Conservation (phyloP, 2,113 vertebrate genomes). For the Seriola rivoliana region DNA sequence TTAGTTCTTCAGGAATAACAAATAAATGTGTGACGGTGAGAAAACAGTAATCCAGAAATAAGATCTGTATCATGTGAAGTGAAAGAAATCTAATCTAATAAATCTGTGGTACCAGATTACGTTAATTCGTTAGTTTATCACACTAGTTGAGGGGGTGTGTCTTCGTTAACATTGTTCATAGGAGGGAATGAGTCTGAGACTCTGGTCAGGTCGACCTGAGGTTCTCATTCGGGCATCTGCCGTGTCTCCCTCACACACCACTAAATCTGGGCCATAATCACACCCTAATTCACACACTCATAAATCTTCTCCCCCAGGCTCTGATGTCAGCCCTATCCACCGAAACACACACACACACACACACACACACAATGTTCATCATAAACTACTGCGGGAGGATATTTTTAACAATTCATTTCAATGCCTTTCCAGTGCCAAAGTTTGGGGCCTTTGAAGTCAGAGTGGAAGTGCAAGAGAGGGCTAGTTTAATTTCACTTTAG, state of each 20-base stretch:
- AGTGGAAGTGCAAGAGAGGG: conserved; percentile 56
- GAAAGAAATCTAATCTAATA: not conserved
- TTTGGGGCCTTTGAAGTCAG: conserved; percentile 66
- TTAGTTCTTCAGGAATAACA: not conserved
- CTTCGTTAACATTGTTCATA: not conserved
- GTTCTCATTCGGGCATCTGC: conserved; percentile 39
- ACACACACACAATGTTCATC: conserved; percentile 36
- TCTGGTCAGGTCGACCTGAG: conserved; percentile 27
- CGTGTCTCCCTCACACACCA: conserved; percentile 37
- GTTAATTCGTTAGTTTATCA: not conserved
- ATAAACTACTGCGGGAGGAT: conserved; percentile 53
- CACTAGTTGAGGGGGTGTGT: not conserved
- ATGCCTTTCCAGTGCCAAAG: conserved; percentile 59
- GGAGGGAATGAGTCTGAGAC: not conserved
- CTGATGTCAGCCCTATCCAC: conserved; percentile 48
- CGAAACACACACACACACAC: conserved; percentile 33
- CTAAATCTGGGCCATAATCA: conserved; percentile 70
- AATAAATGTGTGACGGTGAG: not conserved
- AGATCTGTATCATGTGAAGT: not conserved
- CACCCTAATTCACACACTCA: conserved; percentile 68
- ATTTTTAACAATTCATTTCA: conserved; percentile 72
- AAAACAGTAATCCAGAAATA: not conserved
- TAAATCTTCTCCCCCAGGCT: conserved; percentile 66
- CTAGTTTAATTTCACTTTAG: conserved; percentile 61
- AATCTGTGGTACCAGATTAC: not conserved